Evolutionary conservation across 2,888 invertebrate genomes (phyloP).

Genomic region (Drosophila helvetica): DNA sequence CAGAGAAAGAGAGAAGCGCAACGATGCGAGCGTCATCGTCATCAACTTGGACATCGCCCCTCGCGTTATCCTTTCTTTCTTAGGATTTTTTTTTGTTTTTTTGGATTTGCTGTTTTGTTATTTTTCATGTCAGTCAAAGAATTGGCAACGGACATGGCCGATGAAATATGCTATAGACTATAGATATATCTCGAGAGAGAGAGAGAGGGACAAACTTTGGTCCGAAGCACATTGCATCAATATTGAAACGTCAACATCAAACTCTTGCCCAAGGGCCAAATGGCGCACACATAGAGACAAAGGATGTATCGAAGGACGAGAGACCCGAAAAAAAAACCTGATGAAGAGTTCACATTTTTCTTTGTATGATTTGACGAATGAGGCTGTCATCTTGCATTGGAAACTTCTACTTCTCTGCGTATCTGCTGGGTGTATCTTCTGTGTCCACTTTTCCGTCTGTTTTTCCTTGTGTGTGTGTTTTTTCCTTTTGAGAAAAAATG

Average conservation of each 20-base stretch:
- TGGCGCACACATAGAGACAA: slow-evolving; percentile 63
- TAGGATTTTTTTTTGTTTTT: no score
- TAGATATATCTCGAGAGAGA: background rate
- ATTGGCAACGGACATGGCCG: slow-evolving; percentile 77
- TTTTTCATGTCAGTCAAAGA: slow-evolving; percentile 78
- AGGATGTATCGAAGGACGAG: slow-evolving; percentile 24
- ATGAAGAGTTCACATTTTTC: slow-evolving; percentile 82
- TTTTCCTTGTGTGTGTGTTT: slow-evolving; percentile 57
- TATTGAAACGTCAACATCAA: slow-evolving; percentile 80
- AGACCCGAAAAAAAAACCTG: slow-evolving; percentile 64
- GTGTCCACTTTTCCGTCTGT: slow-evolving; percentile 47
- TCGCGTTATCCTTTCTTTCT: slow-evolving; percentile 66
- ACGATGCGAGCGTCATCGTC: slow-evolving; percentile 53
- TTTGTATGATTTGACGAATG: slow-evolving; percentile 81
- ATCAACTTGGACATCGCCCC: slow-evolving; percentile 57
- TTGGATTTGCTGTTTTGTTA: slow-evolving; percentile 76
- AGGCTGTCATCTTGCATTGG: slow-evolving; percentile 79
- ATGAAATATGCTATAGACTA: slow-evolving; percentile 68
- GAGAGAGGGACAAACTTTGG: slow-evolving; percentile 40
- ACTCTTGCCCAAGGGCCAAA: slow-evolving; percentile 71
- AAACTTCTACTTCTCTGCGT: slow-evolving; percentile 46
- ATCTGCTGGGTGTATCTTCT: slow-evolving; percentile 7
- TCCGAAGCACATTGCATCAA: slow-evolving; percentile 75
- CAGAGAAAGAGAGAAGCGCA: slow-evolving; percentile 31
- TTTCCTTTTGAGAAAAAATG: slow-evolving; percentile 39